Percentiles rank a stretch among this genome's conserved stretches.
Conservation (phyloP, 2,888 invertebrate species). For the Melanargia galathea region DNA sequence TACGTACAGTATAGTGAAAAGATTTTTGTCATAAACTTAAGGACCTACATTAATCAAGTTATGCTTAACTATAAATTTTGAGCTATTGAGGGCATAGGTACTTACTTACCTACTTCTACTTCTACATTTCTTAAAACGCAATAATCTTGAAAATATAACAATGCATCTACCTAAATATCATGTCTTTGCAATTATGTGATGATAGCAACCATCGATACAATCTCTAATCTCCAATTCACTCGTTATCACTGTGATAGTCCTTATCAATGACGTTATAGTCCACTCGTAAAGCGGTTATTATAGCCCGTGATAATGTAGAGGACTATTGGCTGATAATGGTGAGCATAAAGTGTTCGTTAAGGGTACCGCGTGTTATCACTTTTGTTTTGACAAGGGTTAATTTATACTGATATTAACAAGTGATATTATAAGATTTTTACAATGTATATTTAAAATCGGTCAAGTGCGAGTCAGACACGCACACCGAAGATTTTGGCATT, state of each 20-base stretch:
- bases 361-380: neutral
- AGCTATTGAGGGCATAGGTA: too few relatives aligned
- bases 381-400: conserved; percentile 2
- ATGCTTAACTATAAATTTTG: too few relatives aligned
- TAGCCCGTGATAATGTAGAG: conserved; percentile 11
- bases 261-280: conserved; percentile 19
- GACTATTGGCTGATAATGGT: conserved; percentile 1
- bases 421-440: neutral
- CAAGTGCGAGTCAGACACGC: too few relatives aligned
- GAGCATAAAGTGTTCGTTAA: neutral
- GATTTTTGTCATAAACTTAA: too few relatives aligned
- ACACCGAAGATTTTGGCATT: too few relatives aligned
- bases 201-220: conserved; percentile 11
- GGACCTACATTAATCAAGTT: too few relatives aligned
- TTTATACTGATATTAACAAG: conserved; percentile 7
- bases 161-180: neutral
- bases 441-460: too few relatives aligned
- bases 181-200: neutral
- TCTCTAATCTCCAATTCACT: neutral
- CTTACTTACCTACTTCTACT: neutral
- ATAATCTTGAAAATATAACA: neutral
- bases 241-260: conserved; percentile 6
- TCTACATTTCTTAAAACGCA: neutral
- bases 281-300: neutral
- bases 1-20: too few relatives aligned